Base-by-base conservation (phyloP, 1,140 invertebrate species). In the Carcinoscorpius rotundicauda region DNA sequence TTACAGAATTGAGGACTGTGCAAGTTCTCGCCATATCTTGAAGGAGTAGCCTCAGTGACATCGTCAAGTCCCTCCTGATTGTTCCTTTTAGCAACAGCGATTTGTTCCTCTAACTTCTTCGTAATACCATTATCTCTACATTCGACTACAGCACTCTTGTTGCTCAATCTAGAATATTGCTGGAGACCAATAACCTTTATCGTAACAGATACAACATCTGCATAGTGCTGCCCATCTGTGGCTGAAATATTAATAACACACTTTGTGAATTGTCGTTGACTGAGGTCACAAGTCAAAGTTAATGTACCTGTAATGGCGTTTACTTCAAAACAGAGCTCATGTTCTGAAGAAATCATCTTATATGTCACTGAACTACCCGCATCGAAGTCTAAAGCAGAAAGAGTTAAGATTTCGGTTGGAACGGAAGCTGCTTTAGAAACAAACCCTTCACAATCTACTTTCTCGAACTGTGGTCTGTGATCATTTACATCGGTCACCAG, bases 331-430 rank as follows among this genome's bases (percentile, higher is more conserved):
- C 93, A 96, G n/a, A 84, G 84, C 75, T 97, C 92, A 70, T 89
- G 86, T 76, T 94, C 96, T 0, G 92, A 91, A 5, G 88, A 85
- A 3, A 91, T 85, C 8, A 95, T 84, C 5, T 86, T 81, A 76
- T 97, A 98, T 29, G 84, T 88, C 56, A 97, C 89, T 3, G 89
- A 85, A 74, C 91, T 91, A 0, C 87, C 89, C 3, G 85, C 83
- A 76, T 97, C 94, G 71, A 96, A 90, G 78, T 97, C 94, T 63
- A 97, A 87, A 0, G 94, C 95, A 1, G 91, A 92, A 11, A 97
- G 80, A 0, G 89, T 91, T 10, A 94, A 84, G n/a, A 97, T 83
- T 76, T 93, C 89, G 3, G 86, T 83, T 0, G 88, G 88, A 59
- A 91, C 85, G 1, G 86, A 81, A 0, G 89, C 81, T 67, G 86